phyloP scores from a whole-genome alignment of 1,140 invertebrate species.

The Alviniconcha marisindica region DNA sequence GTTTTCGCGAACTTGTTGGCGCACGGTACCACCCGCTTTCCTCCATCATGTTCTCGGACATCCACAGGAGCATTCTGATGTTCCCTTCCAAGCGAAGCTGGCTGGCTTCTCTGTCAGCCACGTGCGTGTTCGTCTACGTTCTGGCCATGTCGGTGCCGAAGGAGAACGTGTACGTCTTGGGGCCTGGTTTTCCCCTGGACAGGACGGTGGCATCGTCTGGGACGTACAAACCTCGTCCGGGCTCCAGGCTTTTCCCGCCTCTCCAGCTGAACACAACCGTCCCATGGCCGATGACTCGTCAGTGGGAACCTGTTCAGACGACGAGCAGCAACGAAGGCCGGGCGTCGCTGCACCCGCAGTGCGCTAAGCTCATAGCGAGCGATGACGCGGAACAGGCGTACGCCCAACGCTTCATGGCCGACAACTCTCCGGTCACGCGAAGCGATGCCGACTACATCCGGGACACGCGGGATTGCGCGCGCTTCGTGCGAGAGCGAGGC shows the following conservation, averaged over 20 bases:
- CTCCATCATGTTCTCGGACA: too few relatives aligned
- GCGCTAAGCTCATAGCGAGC: neutral
- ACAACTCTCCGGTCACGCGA: neutral
- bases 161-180: neutral
- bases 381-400: neutral
- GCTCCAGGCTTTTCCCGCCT: too few relatives aligned
- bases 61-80: too few relatives aligned
- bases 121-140: neutral
- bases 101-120: neutral
- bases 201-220: neutral
- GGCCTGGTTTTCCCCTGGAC: neutral
- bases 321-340: too few relatives aligned
- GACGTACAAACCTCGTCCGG: too few relatives aligned
- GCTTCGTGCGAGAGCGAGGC: conserved; percentile 29
- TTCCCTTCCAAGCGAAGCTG: neutral
- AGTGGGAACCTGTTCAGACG: neutral
- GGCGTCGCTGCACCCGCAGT: neutral
- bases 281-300: neutral
- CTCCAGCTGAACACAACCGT: neutral
- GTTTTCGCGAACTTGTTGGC: too few relatives aligned
- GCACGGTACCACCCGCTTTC: too few relatives aligned
- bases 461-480: conserved; percentile 14
- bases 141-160: neutral
- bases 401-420: neutral
- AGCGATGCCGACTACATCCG: neutral